These are phyloP conservation scores for Siniperca knerii DNA, from an alignment of 2,113 vertebrate species.

Conservation along the genomic window DNA sequence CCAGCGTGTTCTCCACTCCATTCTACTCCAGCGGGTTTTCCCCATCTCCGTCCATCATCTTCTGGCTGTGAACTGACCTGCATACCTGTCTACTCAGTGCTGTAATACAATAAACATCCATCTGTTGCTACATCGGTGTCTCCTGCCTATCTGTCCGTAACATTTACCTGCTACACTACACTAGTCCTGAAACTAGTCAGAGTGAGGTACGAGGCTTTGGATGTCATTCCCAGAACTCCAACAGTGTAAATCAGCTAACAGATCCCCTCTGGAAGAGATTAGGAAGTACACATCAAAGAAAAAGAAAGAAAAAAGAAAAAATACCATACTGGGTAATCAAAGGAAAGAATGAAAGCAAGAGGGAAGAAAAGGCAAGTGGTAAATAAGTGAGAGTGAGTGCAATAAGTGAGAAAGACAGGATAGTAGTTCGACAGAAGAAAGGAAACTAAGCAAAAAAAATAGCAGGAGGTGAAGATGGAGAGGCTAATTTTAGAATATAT, in stretches of 20 bases:
- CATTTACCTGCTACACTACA: neutral
- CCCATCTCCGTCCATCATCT: no score
- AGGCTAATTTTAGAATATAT: neutral
- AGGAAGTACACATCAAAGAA: constrained; percentile 44
- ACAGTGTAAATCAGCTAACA: constrained; percentile 21
- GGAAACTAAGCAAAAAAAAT: neutral
- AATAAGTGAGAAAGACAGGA: neutral
- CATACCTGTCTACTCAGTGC: no score
- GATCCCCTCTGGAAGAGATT: constrained; percentile 56
- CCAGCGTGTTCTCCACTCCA: no score
- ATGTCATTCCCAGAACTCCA: constrained; percentile 27
- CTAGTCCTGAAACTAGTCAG: neutral
- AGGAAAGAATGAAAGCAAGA: constrained; percentile 10
- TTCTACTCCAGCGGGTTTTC: no score
- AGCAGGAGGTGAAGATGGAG: constrained; percentile 5
- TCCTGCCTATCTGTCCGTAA: no score
- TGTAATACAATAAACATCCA: no score
- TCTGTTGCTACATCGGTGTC: no score
- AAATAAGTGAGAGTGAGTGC: neutral
- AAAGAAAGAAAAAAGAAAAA: neutral
- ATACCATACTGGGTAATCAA: neutral
- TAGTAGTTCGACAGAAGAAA: neutral
- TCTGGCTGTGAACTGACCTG: no score
- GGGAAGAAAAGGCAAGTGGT: neutral
- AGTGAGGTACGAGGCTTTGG: constrained; percentile 10